phyloP scores from a whole-genome alignment of 2,113 vertebrate genomes.

The Corynorhinus townsendii region DNA sequence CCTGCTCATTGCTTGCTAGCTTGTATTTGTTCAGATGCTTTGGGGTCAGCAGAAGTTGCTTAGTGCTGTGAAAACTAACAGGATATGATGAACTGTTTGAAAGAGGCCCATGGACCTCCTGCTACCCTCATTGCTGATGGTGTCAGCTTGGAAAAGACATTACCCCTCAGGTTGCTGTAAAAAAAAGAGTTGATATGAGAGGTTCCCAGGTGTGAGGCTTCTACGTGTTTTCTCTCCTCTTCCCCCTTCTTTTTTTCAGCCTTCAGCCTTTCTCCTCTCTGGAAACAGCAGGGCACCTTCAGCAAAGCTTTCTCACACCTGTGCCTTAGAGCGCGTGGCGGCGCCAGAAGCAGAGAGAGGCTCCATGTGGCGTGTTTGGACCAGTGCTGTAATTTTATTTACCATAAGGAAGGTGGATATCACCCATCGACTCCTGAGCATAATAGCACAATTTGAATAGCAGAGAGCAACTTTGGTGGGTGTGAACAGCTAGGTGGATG shows the following conservation, averaged over 20 bases:
- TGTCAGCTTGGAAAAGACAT: constrained; percentile 47
- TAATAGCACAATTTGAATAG: constrained; percentile 57
- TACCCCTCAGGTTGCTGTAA: background rate
- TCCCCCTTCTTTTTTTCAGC: background rate
- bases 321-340: constrained; percentile 16
- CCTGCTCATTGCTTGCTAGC: background rate
- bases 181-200: background rate
- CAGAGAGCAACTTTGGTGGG: constrained; percentile 57
- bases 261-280: background rate
- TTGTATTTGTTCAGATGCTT: constrained; percentile 26
- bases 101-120: background rate
- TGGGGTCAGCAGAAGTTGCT: constrained; percentile 37
- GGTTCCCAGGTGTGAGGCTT: constrained; percentile 32
- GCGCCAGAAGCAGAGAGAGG: background rate
- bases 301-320: background rate
- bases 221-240: background rate
- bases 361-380: constrained; percentile 46
- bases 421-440: constrained; percentile 51
- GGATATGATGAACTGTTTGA: constrained; percentile 2
- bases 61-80: constrained; percentile 3
- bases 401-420: constrained; percentile 56
- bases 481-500: constrained; percentile 56
- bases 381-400: constrained; percentile 60
- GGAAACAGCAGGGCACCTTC: constrained; percentile 32
- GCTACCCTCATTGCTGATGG: constrained; percentile 27